phyloP scores from a whole-genome alignment of 2,888 invertebrate genomes.

The Celastrina argiolus region DNA sequence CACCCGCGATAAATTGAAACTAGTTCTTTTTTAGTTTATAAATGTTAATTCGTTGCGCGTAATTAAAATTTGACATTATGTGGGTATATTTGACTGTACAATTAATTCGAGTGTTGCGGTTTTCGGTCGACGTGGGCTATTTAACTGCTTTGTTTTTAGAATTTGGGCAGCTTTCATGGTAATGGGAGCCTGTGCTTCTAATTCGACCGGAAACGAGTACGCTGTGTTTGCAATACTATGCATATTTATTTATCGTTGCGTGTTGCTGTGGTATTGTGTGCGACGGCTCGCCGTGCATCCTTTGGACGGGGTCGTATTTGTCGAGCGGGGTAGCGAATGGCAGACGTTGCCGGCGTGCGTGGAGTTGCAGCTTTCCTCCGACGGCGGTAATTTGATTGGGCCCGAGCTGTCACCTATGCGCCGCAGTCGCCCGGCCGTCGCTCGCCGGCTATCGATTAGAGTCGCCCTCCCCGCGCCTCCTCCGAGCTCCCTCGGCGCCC shows the following conservation, averaged over 20 bases:
- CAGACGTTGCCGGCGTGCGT: conserved; percentile 45
- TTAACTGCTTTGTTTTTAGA: background rate
- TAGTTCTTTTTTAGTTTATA: background rate
- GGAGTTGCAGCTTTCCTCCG: conserved; percentile 67
- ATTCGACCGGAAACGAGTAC: background rate
- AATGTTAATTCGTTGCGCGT: background rate
- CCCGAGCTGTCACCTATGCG: conserved; percentile 77
- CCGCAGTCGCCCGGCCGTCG: conserved; percentile 76
- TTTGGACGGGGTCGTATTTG: background rate
- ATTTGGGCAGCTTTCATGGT: background rate
- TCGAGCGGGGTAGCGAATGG: background rate
- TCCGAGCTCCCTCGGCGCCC: conserved; percentile 59
- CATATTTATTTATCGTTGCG: background rate
- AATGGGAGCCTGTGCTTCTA: background rate
- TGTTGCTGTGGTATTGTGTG: background rate
- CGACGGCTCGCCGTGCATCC: background rate
- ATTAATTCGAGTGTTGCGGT: background rate
- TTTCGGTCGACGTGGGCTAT: background rate
- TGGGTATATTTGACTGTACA: background rate
- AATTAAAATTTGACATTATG: background rate
- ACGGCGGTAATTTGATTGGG: conserved; percentile 76
- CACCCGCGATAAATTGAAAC: background rate
- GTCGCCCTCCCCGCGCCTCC: conserved; percentile 47
- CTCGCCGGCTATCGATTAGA: conserved; percentile 78
- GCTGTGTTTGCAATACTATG: background rate